Base-by-base conservation (phyloP, 2,113 vertebrate species). In the Martes martes region DNA sequence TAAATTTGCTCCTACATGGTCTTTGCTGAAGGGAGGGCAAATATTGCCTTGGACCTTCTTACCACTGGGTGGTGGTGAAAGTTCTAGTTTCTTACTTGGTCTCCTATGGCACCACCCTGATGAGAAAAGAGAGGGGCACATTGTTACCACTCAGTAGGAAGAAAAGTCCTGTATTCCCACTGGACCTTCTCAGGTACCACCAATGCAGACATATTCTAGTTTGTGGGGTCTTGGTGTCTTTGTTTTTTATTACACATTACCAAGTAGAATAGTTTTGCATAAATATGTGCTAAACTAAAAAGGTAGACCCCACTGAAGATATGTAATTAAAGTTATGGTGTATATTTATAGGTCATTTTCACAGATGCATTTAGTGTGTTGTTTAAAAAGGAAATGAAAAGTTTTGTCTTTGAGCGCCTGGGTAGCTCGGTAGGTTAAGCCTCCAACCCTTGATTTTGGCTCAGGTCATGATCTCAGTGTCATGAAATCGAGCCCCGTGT, bases 321-420 rank as follows among this genome's bases (percentile, higher is more conserved):
- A 83, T 1, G 4, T 96, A 96, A 96, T 52, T 94, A 42, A 39
- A 85, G 0, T 95, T 95, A 95, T 83, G 39, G 1, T 50, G 69
- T 73, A n/a, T 6, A 81, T 24, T 50, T 85, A 93, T 83, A 95
- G 24, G 0, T 33, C 2, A 95, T 96, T 73, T 80, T 87, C 47
- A 96, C 7, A 95, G 14, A 69, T 52, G 31, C 36, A 65, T 80
- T 96, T 42, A 94, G 3, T 23, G 2, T 78, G 80, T 86, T 1
- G 26, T 97, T 97, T 87, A 96, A 87, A 91, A 95, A 79, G 24
- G 52, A 97, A 95, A 95, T 84, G 33, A 91, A 94, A 96, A n/a
- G 13, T 96, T 97, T 95, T 74, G 4, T 84, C 67, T 21, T 45
- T n/a, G 33, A 21, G 67, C 1, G 1, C 67, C 18, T 36, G 67